These are phyloP conservation scores for Collichthys lucidus DNA, from an alignment of 2,113 vertebrate species.

Conservation along the genomic window DNA sequence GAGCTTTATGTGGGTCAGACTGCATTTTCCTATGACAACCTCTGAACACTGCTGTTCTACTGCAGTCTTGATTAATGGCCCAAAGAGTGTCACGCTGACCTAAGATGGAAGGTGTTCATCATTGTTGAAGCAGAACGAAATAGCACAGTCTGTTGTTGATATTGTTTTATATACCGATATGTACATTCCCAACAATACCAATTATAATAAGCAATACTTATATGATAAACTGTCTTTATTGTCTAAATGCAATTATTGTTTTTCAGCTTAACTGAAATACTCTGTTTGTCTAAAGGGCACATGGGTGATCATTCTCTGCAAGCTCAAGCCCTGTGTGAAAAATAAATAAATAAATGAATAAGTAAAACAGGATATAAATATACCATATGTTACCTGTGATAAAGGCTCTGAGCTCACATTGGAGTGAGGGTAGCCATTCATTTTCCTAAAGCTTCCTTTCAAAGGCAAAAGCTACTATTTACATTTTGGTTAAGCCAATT, in stretches of 20 bases:
- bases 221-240: neutral
- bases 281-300: neutral
- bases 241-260: neutral
- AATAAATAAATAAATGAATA: no score
- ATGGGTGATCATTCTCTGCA: neutral
- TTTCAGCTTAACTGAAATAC: neutral
- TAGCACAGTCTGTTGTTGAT: neutral
- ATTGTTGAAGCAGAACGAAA: conserved; percentile 27
- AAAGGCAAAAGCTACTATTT: neutral
- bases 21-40: conserved; percentile 59
- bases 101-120: conserved; percentile 61
- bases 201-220: neutral
- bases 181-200: neutral
- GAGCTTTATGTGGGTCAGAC: conserved; percentile 78
- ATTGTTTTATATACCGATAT: neutral
- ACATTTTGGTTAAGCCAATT: neutral
- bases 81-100: conserved; percentile 62
- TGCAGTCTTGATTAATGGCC: conserved; percentile 75
- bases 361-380: neutral
- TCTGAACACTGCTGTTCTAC: conserved; percentile 48
- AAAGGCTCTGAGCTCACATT: neutral
- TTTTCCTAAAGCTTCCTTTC: neutral
- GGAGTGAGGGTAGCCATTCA: neutral
- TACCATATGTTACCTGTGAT: neutral
- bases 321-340: neutral